A percentile compares a stretch with the other conserved stretches of the same genome.
Evolutionary conservation across 2,797 vertebrate genomes (phyloP).

Genomic region (Sebastes baramenuke): DNA sequence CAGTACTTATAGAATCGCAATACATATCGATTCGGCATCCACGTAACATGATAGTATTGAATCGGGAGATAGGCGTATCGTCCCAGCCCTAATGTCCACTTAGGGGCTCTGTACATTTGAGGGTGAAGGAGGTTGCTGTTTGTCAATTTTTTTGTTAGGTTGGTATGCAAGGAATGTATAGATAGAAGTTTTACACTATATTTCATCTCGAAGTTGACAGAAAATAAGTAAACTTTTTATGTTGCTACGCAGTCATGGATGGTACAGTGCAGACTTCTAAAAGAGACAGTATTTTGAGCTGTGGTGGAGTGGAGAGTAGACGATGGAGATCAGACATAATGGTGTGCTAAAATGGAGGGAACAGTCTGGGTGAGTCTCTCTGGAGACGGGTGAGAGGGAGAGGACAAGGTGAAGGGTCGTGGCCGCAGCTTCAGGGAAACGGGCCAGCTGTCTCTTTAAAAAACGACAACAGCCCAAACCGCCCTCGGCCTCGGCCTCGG

Average conservation of each 20-base stretch:
- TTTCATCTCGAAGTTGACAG: background rate
- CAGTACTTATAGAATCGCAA: too few relatives aligned
- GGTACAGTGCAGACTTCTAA: background rate
- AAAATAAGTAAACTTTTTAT: background rate
- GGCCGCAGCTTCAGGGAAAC: conserved; percentile 70
- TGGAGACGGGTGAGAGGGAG: conserved; percentile 70
- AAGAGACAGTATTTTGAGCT: background rate
- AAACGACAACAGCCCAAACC: conserved; percentile 81
- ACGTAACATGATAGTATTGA: too few relatives aligned
- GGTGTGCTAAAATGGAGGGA: conserved; percentile 77
- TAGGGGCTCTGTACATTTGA: background rate
- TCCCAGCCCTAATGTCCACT: background rate
- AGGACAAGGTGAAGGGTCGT: conserved; percentile 80
- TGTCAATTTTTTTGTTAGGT: background rate
- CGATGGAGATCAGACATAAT: conserved; percentile 50
- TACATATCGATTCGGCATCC: too few relatives aligned
- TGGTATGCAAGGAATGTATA: background rate
- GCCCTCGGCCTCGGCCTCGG: conserved; percentile 63
- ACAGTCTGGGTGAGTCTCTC: conserved; percentile 66
- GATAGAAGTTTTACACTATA: background rate
- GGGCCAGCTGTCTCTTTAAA: conserved; percentile 86
- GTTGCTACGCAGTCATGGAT: background rate
- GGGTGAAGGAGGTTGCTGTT: background rate
- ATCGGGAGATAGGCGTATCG: too few relatives aligned
- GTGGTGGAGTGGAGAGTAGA: background rate